Conservation (phyloP, 1,140 invertebrate genomes). For the Drosophila cardini region DNA sequence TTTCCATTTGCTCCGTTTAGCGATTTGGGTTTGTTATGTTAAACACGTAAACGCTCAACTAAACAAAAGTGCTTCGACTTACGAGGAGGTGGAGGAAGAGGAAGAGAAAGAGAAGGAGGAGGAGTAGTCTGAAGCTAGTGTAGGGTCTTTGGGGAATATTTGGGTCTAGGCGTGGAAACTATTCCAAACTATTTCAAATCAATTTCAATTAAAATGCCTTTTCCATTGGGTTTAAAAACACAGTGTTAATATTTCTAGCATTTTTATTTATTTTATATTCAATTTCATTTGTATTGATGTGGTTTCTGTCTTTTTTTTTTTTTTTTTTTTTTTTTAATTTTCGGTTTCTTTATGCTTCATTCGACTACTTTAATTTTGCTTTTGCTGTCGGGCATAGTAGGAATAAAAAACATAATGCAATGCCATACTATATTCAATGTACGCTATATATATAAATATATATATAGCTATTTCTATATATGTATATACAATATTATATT, state of each 20-base stretch:
- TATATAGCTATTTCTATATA: slow-evolving; percentile 32
- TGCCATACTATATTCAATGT: slow-evolving; percentile 34
- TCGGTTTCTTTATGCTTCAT: slow-evolving; percentile 12
- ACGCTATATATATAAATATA: slow-evolving; percentile 13
- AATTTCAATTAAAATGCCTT: slow-evolving; percentile 42
- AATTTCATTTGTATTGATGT: slow-evolving; percentile 79
- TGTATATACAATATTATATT: slow-evolving; percentile 58
- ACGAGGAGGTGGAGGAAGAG: too few relatives aligned
- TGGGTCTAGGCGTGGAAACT: not conserved
- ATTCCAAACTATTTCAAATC: slow-evolving; percentile 3
- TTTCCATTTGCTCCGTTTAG: slow-evolving; percentile 43
- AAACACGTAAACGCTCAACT: slow-evolving; percentile 46
- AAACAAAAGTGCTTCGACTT: slow-evolving; percentile 25
- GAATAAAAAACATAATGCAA: slow-evolving; percentile 59
- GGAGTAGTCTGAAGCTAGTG: too few relatives aligned
- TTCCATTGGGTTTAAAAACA: slow-evolving; percentile 50
- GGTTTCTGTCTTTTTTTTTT: slow-evolving; percentile 52
- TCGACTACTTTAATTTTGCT: slow-evolving; percentile 67
- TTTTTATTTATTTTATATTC: slow-evolving; percentile 76
- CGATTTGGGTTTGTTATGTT: slow-evolving; percentile 48
- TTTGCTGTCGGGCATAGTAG: slow-evolving; percentile 56
- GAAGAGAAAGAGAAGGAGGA: too few relatives aligned
- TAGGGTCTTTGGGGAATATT: not conserved
- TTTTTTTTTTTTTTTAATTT: slow-evolving; percentile 32
- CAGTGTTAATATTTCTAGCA: slow-evolving; percentile 73